Evolutionary conservation across 2,888 invertebrate genomes (phyloP).

Genomic region (Tipula confusa): DNA sequence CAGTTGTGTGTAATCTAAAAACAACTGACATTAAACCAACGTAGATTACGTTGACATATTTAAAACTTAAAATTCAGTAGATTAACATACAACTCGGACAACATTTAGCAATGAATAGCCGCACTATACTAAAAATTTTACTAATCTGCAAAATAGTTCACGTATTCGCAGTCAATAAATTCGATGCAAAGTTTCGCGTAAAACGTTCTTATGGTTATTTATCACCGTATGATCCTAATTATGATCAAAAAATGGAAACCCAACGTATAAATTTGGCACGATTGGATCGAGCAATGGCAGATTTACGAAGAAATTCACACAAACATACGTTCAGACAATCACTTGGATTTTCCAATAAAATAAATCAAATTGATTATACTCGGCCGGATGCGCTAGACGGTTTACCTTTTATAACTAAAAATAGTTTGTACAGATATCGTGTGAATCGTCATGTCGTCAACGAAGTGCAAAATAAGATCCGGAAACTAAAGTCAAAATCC

Average conservation of each 20-base stretch:
- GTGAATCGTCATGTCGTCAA: background rate
- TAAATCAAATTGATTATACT: background rate
- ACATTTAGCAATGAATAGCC: too few species aligned
- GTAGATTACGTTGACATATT: too few species aligned
- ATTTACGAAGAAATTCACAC: background rate
- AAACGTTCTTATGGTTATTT: background rate
- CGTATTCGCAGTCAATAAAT: too few species aligned
- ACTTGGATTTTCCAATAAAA: background rate
- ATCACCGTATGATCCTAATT: background rate
- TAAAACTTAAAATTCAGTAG: too few species aligned
- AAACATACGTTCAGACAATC: background rate
- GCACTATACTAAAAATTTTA: too few species aligned
- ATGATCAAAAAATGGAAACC: background rate
- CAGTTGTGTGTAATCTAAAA: too few species aligned
- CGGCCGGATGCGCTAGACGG: background rate
- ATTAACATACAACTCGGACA: too few species aligned
- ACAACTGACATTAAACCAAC: too few species aligned
- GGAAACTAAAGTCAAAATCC: background rate
- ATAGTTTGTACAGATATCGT: background rate
- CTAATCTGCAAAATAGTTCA: too few species aligned
- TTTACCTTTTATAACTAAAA: background rate
- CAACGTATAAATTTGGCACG: background rate
- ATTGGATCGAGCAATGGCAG: background rate
- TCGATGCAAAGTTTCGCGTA: too few species aligned
- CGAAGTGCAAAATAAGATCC: background rate